Base-by-base conservation (phyloP, 2,113 vertebrate genomes). In the Pedetes capensis region DNA sequence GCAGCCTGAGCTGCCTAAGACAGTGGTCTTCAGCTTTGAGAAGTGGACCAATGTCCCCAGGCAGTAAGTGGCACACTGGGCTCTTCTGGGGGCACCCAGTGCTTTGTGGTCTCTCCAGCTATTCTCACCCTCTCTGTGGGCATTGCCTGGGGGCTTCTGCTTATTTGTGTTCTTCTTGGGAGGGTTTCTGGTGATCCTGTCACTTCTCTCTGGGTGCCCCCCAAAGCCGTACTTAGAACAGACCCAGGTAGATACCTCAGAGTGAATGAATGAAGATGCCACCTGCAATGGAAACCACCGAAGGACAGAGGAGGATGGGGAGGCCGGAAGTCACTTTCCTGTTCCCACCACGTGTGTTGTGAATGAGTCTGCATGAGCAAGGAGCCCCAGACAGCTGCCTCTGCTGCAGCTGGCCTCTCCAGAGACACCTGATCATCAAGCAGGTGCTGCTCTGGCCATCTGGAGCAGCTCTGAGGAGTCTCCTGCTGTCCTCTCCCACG, bases 61-160 rank as follows among this genome's bases (percentile, higher is more conserved):
- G 10, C 13, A n/a, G n/a, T 42, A 49, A 7, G 69, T 42, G 42
- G 9, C 61, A 82, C 39, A 39, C 59, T 8, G 2, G 57, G 47
- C 32, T 20, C 13, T 2, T 32, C 25, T 16, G 32, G n/a, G 16
- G 18, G 2, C 2, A 6, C 10, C 5, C 9, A 2, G 42, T 61
- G 39, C 20, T 22, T 1, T 17, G 42, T 37, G 9, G 10, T 51
- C n/a, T 82, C 22, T 14, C 17, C 25, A 47, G 27, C 14, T 51
- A 20, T 20, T 69, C 44, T 25, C 32, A 3, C 0, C 14, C 55
- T 76, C 44, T 13, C 32, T 37, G 34, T 17, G 27, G 66, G 10
- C 34, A 10, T 59, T 47, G 51, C 18, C 39, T 14, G 10, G 1
- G n/a, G 55, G 4, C 49, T 34, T 66, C 18, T 69, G 37, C 20